Evolutionary conservation across 2,113 vertebrate species (phyloP).

Genomic region (Cyphomyrus plagiostoma): DNA sequence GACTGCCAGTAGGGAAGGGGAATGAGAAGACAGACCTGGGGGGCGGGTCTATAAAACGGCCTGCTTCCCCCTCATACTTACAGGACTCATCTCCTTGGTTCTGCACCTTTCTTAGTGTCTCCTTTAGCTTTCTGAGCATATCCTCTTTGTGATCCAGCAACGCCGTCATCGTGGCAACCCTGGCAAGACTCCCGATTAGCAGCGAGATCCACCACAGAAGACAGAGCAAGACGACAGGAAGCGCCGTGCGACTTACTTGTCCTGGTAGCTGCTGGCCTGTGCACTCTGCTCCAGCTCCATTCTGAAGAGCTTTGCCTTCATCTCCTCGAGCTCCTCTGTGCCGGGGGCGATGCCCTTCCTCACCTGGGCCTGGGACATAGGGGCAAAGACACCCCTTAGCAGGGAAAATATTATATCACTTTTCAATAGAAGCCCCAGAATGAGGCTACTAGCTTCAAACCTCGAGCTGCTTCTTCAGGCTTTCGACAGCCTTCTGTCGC

Average conservation of each 20-base stretch:
- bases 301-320: constrained; percentile 67
- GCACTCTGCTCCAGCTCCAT: constrained; percentile 69
- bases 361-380: constrained; percentile 49
- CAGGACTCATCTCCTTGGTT: constrained; percentile 69
- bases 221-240: too few relatives aligned
- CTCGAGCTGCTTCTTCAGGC: constrained; percentile 36
- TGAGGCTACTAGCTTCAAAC: constrained; percentile 11
- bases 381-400: not conserved
- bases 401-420: not conserved
- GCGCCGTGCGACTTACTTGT: constrained; percentile 54
- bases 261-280: constrained; percentile 54
- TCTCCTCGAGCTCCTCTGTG: constrained; percentile 64
- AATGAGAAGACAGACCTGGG: not conserved
- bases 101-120: constrained; percentile 66
- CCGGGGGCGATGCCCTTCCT: constrained; percentile 43
- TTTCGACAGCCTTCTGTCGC: constrained; percentile 51
- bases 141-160: constrained; percentile 64
- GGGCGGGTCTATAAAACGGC: not conserved
- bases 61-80: constrained; percentile 47
- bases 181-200: constrained; percentile 25
- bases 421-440: not conserved
- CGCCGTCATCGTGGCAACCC: constrained; percentile 52
- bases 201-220: not conserved
- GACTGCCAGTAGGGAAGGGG: constrained; percentile 46
- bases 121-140: constrained; percentile 66